Percentiles rank a stretch among this genome's conserved stretches.
Conservation (phyloP, 2,888 invertebrate genomes). For the Brachypterus glaber region DNA sequence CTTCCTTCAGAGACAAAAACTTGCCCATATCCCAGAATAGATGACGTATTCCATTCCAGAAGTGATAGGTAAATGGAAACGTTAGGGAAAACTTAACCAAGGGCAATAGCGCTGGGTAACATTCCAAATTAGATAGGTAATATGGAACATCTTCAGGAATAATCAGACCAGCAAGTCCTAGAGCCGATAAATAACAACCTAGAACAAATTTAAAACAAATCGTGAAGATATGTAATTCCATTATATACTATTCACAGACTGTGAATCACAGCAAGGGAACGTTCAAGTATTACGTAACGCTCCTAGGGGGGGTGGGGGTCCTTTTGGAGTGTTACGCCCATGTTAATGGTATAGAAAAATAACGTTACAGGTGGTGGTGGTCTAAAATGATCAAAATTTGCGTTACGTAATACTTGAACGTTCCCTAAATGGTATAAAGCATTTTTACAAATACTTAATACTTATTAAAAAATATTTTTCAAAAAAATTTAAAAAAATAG, state of each 20-base stretch:
- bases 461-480: background rate
- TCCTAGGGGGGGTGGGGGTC: too few relatives aligned
- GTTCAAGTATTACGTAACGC: too few relatives aligned
- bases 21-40: conserved; percentile 75
- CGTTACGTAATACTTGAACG: too few relatives aligned
- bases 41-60: conserved; percentile 82
- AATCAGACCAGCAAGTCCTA: conserved; percentile 53
- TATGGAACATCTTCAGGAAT: conserved; percentile 53
- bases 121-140: conserved; percentile 52
- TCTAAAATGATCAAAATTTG: too few relatives aligned
- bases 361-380: too few relatives aligned
- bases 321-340: too few relatives aligned
- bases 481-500: too few relatives aligned
- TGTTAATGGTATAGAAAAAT: too few relatives aligned
- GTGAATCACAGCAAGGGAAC: too few relatives aligned
- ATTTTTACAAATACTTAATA: background rate
- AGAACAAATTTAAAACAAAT: conserved; percentile 53
- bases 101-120: conserved; percentile 35
- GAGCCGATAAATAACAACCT: conserved; percentile 46
- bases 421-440: too few relatives aligned
- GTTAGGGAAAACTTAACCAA: conserved; percentile 62
- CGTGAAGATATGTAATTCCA: too few relatives aligned
- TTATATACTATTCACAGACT: too few relatives aligned
- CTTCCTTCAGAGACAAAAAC: conserved; percentile 63
- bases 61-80: conserved; percentile 75